Evolutionary conservation across 2,113 vertebrate genomes (phyloP).

Genomic region (Ivindomyrus marchei): DNA sequence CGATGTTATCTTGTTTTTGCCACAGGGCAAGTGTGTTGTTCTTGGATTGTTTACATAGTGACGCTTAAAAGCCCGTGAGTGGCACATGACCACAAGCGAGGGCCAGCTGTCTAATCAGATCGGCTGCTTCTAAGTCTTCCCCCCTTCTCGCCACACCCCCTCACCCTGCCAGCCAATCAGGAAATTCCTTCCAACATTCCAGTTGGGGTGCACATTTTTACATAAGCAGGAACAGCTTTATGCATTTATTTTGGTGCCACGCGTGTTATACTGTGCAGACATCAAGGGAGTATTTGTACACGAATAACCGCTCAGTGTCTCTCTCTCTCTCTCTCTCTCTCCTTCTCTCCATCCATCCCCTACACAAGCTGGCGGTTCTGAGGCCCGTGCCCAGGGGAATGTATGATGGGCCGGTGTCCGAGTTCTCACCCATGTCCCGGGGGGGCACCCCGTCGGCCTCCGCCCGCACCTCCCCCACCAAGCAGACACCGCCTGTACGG

Average conservation of each 20-base stretch:
- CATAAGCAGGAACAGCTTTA: conserved; percentile 23
- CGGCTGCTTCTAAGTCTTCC: not conserved
- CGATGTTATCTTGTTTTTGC: not conserved
- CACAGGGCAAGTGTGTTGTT: not conserved
- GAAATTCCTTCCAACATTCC: conserved; percentile 20
- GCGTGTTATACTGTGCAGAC: not conserved
- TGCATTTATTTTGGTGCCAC: not conserved
- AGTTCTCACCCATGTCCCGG: conserved; percentile 82
- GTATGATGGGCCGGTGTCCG: conserved; percentile 93
- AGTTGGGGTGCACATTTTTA: conserved; percentile 29
- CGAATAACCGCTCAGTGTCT: not conserved
- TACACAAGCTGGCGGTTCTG: conserved; percentile 78
- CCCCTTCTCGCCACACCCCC: not conserved
- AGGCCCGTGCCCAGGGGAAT: conserved; percentile 88
- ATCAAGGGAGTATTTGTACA: not conserved
- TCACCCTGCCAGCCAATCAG: not conserved
- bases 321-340: not conserved
- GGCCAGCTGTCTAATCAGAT: not conserved
- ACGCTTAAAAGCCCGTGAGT: not conserved
- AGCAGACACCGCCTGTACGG: conserved; percentile 75
- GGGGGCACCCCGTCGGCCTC: conserved; percentile 84
- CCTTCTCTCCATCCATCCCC: not conserved
- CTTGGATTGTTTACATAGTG: not conserved
- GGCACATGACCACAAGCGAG: conserved; percentile 3
- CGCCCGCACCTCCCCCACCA: conserved; percentile 82